Percentiles rank a stretch among this genome's conserved stretches.
phyloP scores from a whole-genome alignment of 1,140 invertebrate species.

The Drosophila ananassae region DNA sequence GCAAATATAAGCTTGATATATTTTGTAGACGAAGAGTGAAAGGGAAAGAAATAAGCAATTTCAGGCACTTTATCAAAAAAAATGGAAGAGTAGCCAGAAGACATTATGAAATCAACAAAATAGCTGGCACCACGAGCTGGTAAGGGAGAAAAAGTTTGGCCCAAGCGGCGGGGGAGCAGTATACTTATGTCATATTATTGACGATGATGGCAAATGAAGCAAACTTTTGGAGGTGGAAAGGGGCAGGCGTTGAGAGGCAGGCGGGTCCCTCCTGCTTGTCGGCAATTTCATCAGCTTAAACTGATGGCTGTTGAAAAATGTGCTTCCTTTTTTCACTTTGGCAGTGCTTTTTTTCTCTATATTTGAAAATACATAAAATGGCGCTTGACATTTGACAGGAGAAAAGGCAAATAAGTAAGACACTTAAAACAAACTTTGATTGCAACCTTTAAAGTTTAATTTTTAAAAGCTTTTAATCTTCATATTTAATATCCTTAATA shows the following conservation, averaged over 20 bases:
- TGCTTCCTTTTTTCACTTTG: constrained; percentile 7
- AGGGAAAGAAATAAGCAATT: constrained; percentile 34
- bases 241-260: too few species aligned
- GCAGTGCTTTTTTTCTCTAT: constrained; percentile 8
- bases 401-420: neutral
- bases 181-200: constrained; percentile 72
- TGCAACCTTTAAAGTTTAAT: neutral
- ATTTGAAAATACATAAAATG: constrained; percentile 68
- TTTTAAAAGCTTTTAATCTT: too few species aligned
- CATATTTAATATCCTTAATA: too few species aligned
- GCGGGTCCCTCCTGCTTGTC: constrained; percentile 15
- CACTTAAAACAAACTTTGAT: neutral
- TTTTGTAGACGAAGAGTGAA: constrained; percentile 7
- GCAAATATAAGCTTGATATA: constrained; percentile 14
- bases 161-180: constrained; percentile 8
- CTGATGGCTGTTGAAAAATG: constrained; percentile 75
- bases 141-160: constrained; percentile 32
- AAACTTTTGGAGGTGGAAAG: constrained; percentile 9
- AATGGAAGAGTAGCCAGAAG: constrained; percentile 25
- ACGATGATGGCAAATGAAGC: constrained; percentile 67
- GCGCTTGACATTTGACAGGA: constrained; percentile 64
- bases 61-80: constrained; percentile 62
- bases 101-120: constrained; percentile 67
- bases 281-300: constrained; percentile 62
- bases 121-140: constrained; percentile 7